phyloP scores from a whole-genome alignment of 2,888 invertebrate genomes.

The Sesia apiformis region DNA sequence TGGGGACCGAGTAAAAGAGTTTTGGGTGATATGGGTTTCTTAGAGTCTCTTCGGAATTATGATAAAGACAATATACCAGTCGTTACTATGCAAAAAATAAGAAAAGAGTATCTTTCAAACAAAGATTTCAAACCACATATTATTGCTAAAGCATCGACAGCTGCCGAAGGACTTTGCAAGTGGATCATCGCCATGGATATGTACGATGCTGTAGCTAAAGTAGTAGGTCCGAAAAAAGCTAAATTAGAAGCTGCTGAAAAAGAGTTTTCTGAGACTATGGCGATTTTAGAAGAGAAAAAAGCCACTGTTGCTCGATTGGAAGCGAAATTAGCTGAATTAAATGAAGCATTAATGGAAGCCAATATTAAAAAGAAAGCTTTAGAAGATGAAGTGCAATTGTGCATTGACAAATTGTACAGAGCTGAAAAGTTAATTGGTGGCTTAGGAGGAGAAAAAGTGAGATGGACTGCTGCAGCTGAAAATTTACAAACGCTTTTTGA shows the following conservation, averaged over 20 bases:
- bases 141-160: slow-evolving; percentile 92
- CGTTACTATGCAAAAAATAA: slow-evolving; percentile 81
- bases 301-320: slow-evolving; percentile 84
- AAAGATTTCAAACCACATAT: slow-evolving; percentile 86
- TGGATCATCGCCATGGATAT: slow-evolving; percentile 94
- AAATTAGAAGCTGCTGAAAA: slow-evolving; percentile 86
- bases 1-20: slow-evolving; percentile 91
- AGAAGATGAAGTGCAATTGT: slow-evolving; percentile 83
- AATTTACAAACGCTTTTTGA: slow-evolving; percentile 84
- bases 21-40: slow-evolving; percentile 86
- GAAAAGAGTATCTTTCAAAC: slow-evolving; percentile 83
- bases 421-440: slow-evolving; percentile 93
- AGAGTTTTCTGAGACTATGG: slow-evolving; percentile 88
- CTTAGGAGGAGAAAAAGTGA: slow-evolving; percentile 88
- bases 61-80: slow-evolving; percentile 89
- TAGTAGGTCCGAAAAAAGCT: slow-evolving; percentile 89
- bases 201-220: slow-evolving; percentile 88
- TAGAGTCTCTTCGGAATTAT: slow-evolving; percentile 83
- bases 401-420: slow-evolving; percentile 87
- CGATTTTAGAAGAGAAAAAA: slow-evolving; percentile 87
- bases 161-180: slow-evolving; percentile 93
- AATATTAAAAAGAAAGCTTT: slow-evolving; percentile 79
- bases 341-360: slow-evolving; percentile 79
- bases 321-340: slow-evolving; percentile 81
- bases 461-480: slow-evolving; percentile 88